Evolutionary conservation across 1,140 invertebrate species (phyloP).

Genomic region (Andrena cerasifolii): DNA sequence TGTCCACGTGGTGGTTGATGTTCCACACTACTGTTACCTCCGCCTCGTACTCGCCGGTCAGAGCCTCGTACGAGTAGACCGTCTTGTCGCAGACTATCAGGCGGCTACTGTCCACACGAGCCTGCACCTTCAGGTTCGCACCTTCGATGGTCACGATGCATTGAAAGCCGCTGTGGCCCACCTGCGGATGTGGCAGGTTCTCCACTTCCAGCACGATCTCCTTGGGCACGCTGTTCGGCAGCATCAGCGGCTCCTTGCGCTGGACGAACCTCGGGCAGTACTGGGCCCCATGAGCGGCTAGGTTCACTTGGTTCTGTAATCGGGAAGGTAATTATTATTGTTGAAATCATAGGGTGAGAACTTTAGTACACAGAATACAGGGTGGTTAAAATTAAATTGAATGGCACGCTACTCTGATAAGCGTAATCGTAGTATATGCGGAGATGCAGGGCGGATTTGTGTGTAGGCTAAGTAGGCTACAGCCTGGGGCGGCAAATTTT

Average conservation of each 20-base stretch:
- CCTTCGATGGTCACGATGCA: constrained; percentile 96
- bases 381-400: no score
- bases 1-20: constrained; percentile 95
- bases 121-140: constrained; percentile 93
- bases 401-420: no score
- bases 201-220: constrained; percentile 94
- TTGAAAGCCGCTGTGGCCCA: constrained; percentile 93
- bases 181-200: constrained; percentile 93
- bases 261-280: constrained; percentile 92
- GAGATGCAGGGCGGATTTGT: no score
- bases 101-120: constrained; percentile 91
- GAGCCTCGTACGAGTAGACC: constrained; percentile 94
- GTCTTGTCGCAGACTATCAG: constrained; percentile 95
- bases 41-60: constrained; percentile 93
- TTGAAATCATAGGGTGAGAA: no score
- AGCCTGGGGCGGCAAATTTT: no score
- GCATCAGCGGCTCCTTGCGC: constrained; percentile 85
- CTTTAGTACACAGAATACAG: no score
- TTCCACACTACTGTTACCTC: constrained; percentile 96
- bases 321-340: no score
- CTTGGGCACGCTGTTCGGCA: constrained; percentile 94
- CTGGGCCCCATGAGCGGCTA: constrained; percentile 88
- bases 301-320: constrained; percentile 87
- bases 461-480: no score
- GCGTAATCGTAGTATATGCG: no score